These are phyloP conservation scores for Parauchenoglanis punctatus DNA, from an alignment of 2,797 vertebrate species.

Conservation along the genomic window DNA sequence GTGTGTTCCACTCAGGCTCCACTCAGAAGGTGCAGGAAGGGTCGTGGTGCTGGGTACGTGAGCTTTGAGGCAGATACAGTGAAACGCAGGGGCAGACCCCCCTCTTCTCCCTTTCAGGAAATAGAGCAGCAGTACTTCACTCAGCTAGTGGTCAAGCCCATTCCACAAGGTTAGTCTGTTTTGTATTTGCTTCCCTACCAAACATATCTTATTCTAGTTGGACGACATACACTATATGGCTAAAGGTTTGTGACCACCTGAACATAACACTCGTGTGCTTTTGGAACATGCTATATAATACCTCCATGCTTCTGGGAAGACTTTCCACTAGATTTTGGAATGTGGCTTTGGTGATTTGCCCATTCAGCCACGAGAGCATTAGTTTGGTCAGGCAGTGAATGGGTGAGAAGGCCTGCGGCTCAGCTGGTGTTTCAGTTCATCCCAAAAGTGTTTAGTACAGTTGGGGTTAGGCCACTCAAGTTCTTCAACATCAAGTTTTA, in stretches of 20 bases:
- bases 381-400: neutral
- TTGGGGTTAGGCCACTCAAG: neutral
- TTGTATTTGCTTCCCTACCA: neutral
- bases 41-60: slow-evolving; percentile 71
- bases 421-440: neutral
- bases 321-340: neutral
- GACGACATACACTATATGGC: neutral
- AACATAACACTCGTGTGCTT: neutral
- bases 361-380: neutral
- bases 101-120: slow-evolving; percentile 88
- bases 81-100: slow-evolving; percentile 88
- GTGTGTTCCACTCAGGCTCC: slow-evolving; percentile 64
- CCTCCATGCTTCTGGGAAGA: neutral
- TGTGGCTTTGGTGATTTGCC: neutral
- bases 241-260: neutral
- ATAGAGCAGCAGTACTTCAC: slow-evolving; percentile 91
- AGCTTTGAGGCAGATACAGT: slow-evolving; percentile 73
- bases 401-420: neutral
- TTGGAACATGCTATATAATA: neutral
- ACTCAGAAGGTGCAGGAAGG: slow-evolving; percentile 75
- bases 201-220: neutral
- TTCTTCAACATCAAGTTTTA: neutral
- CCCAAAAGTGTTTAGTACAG: neutral
- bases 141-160: slow-evolving; percentile 87
- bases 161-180: slow-evolving; percentile 82